A percentile compares a stretch with the other conserved stretches of the same genome.
Conservation (phyloP, 2,113 vertebrate species). For the Myiozetetes cayanensis region DNA sequence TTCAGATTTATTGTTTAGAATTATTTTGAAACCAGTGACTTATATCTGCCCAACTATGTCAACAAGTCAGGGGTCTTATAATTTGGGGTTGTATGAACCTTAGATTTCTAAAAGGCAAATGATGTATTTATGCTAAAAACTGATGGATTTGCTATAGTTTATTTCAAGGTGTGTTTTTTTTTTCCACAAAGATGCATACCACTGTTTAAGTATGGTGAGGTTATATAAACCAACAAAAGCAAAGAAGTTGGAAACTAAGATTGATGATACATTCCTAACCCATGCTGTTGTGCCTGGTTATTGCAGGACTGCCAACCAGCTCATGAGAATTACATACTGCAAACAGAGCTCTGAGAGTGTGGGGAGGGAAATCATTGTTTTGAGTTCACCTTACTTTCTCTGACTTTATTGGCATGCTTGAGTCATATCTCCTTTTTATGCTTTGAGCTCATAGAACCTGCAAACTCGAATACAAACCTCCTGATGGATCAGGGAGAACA, state of each 20-base stretch:
- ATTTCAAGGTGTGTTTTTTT: not conserved
- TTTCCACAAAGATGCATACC: not conserved
- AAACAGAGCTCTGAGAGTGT: not conserved
- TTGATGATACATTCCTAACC: constrained; percentile 24
- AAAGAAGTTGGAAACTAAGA: not conserved
- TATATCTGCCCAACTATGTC: not conserved
- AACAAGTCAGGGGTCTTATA: not conserved
- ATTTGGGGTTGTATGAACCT: not conserved
- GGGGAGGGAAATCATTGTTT: not conserved
- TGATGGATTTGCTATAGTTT: not conserved
- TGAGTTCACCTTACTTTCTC: not conserved
- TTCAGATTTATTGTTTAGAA: constrained; percentile 31
- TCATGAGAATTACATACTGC: constrained; percentile 7
- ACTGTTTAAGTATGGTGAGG: not conserved
- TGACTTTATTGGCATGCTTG: not conserved
- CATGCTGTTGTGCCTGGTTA: not conserved
- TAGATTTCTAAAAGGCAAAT: not conserved
- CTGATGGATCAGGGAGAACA: not conserved
- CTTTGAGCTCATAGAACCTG: not conserved
- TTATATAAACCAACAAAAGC: constrained; percentile 17
- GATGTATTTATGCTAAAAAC: not conserved
- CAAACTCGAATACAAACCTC: not conserved
- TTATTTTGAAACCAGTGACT: not conserved
- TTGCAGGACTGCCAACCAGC: constrained; percentile 3
- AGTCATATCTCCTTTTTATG: not conserved